Evolutionary conservation across 2,113 vertebrate genomes (phyloP), one percentile per base, ranked within the genome.

Genomic region (Xenopus tropicalis): DNA sequence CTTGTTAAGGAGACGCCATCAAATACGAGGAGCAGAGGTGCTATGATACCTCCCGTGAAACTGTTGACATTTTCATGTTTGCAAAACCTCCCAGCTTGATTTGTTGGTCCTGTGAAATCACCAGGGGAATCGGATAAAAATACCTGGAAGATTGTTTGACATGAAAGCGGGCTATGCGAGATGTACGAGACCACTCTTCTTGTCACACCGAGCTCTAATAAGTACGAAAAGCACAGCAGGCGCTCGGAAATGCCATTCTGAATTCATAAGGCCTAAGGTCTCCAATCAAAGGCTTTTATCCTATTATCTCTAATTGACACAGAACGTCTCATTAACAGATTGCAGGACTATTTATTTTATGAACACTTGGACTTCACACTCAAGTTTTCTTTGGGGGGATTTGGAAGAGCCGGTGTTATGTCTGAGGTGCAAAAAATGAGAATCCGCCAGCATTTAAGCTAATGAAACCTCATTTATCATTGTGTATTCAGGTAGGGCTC

Each of bases 391-490:
- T 66, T 78, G 77, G 17, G 63, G 79, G 67, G 87, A 80, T 88
- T 22, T 92, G 86, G 93, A 92, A 54, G 17, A 54, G 19, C 52
- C 7, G 13, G 19, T n/a, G 9, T 54, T 54, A 54, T 54, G 52
- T 10, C 1, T n/a, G 19, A 54, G 52, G 19, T 20, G 19, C 17
- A 17, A 54, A 54, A 54, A 20, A 54, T 8, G 17, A 54, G 17
- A n/a, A 20, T 20, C 1, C 19, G n/a, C 19, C 1, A n/a, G 16
- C 52, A 17, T n/a, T 78, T 74, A 86, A 85, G 86, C 90, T 91
- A 93, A 91, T 90, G 87, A 90, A 93, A 92, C 86, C 88, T 90
- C 86, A 80, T 93, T 93, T 92, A 90, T 94, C 92, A 90, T 66
- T 81, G 78, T 79, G 65, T 84, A 84, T 89, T 87, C 88, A 94